Evolutionary conservation across 2,888 invertebrate genomes (phyloP), one percentile per base, ranked within the genome.

Genomic region (Disparrhopalites patrizii): DNA sequence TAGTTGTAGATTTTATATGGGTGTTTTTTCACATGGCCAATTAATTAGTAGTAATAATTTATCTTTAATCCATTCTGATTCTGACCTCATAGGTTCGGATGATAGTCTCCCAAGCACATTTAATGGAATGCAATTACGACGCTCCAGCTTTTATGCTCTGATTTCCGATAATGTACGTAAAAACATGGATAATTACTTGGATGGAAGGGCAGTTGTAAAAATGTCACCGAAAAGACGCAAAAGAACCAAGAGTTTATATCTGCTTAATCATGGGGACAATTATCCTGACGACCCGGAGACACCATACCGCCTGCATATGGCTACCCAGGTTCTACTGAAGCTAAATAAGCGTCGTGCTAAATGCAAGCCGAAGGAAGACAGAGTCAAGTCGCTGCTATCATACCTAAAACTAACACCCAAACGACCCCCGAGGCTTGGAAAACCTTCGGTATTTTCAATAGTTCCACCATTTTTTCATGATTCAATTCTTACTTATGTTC

Each of bases 191-290:
- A 73, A 73, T 54, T 73, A 72, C 55, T 65, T 75, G 55, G 75
- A 75, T 63, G 75, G 75, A 1, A 68, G 72, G 51, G 31, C 60
- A 8, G 65, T 67, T 18, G 25, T 62, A 7, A 67, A 67, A 47
- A 31, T 62, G n/a, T 66, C 65, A 25, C 33, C 61, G 7, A 65
- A 65, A 33, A 57, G 71, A n/a, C 62, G 72, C 28, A 71, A 70
- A 31, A 68, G 73, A 28, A 51, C 70, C 1, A 72, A 73, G 54
- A 75, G 72, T 47, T 69, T 70, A 1, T 75, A 71, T 43, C 68
- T 75, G 13, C 65, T 75, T 1, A 70, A 75, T 66, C 75, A 75
- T 54, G 75, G 75, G 4, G 75, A 75, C 40, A 75, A 75, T 58
- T 73, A 66, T 62, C 75, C 75, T n/a, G 71, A 75, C 28, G 69